Evolutionary conservation across 2,797 vertebrate species (phyloP).

Genomic region (Sebastes iracundus): DNA sequence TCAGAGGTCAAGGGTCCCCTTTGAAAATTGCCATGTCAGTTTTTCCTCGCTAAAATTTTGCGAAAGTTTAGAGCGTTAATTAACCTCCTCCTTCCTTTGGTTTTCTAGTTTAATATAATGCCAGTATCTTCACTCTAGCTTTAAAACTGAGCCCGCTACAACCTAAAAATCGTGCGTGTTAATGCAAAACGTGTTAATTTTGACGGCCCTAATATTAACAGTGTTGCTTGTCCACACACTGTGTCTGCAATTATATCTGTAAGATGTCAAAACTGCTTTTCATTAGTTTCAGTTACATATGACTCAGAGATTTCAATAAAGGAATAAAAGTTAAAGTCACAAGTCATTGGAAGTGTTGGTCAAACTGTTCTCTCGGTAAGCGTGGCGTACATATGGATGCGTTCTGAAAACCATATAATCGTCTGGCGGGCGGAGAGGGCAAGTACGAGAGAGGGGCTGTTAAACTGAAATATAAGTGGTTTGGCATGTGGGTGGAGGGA

Average conservation of each 20-base stretch:
- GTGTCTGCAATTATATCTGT: background rate
- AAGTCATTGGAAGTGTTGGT: background rate
- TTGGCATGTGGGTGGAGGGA: conserved; percentile 51
- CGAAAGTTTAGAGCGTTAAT: too few species aligned
- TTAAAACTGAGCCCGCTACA: too few species aligned
- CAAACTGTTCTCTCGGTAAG: background rate
- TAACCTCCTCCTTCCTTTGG: too few species aligned
- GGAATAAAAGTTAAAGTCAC: background rate
- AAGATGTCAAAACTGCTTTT: background rate
- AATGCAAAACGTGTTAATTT: too few species aligned
- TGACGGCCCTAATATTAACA: background rate
- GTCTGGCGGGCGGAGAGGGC: background rate
- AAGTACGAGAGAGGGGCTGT: conserved; percentile 18
- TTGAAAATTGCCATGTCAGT: too few species aligned
- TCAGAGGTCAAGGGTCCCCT: too few species aligned
- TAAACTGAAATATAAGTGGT: conserved; percentile 52
- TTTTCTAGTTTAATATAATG: too few species aligned
- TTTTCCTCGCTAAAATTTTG: fast-evolving
- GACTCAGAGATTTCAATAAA: background rate
- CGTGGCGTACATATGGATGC: conserved; percentile 20
- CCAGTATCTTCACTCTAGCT: too few species aligned
- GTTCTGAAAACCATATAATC: conserved; percentile 30
- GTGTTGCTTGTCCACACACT: background rate
- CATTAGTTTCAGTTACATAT: background rate
- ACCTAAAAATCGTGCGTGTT: too few species aligned